Evolutionary conservation across 2,888 invertebrate species (phyloP), one percentile per base, ranked within the genome.

Genomic region (Merodon equestris): DNA sequence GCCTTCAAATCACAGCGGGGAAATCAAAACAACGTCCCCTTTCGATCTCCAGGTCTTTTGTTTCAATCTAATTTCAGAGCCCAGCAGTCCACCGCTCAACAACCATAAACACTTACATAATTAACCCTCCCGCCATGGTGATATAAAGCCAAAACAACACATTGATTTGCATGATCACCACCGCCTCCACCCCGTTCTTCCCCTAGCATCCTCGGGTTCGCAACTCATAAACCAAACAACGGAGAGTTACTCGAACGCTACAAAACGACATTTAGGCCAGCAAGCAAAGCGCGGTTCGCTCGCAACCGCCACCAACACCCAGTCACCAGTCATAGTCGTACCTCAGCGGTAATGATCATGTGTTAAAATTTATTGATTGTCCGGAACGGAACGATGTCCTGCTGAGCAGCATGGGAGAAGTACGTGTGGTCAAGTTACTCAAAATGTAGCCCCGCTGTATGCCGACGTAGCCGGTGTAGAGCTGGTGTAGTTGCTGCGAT

Each of bases 301-400:
- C 40, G 47, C 66, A 71, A 66, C 67, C 42, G 34, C 18, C 53
- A 47, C 53, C 66, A 71, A 66, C 67, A 67, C 38, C 66, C 63
- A 56, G 60, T 68, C 73, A 73, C 27, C 27, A 27, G 27, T 27
- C 27, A 27, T 27, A 27, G 27, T 27, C 27, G 27, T 73, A 68
- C 68, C 40, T 60, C 79, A 73, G 79, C 79, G 51, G 79, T 79
- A 79, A 79, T 86, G 88, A 86, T 88, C 87, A 88, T 87, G 88
- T 88, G 88, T 88, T 88, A 85, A 88, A 88, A 88, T 88, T 88
- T 88, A 88, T 88, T 88, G 87, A 87, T 88, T 88, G 87, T 87
- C 86, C 82, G 83, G 84, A 79, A 83, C 82, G 83, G 83, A 82
- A 84, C 79, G 86, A 84, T 84, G 83, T 87, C 88, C 87, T 86